Evolutionary conservation across 1,140 invertebrate genomes (phyloP).

Genomic region (Megalonaias nervosa): DNA sequence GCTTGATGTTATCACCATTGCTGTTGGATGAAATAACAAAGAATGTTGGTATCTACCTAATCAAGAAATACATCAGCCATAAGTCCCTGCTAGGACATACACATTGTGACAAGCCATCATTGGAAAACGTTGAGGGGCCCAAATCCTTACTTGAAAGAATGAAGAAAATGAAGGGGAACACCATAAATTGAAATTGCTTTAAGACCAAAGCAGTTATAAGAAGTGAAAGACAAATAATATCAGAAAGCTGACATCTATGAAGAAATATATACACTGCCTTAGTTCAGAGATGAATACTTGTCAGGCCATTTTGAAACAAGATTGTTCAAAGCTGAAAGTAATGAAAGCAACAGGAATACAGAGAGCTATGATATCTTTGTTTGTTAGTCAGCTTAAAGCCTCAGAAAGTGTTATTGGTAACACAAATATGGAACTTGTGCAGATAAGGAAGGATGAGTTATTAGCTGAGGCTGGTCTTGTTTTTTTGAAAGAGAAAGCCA

Average conservation of each 20-base stretch:
- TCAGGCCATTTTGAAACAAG: conserved; percentile 35
- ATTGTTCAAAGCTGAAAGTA: conserved; percentile 34
- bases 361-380: conserved; percentile 12
- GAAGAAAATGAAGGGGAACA: conserved; percentile 21
- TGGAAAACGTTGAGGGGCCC: conserved; percentile 15
- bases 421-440: neutral
- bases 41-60: conserved; percentile 21
- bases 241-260: conserved; percentile 14
- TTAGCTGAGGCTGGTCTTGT: neutral
- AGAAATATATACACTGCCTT: conserved; percentile 15
- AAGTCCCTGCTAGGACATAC: conserved; percentile 12
- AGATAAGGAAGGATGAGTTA: neutral
- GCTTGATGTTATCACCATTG: neutral
- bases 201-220: conserved; percentile 9
- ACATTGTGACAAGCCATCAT: conserved; percentile 10
- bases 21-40: conserved; percentile 15
- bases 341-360: conserved; percentile 14
- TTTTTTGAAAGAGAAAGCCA: neutral
- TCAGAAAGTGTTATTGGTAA: neutral
- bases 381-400: neutral
- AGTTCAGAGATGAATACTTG: conserved; percentile 31
- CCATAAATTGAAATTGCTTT: conserved; percentile 14
- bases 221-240: conserved; percentile 18
- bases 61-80: conserved; percentile 1
- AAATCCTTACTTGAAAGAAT: conserved; percentile 15